Conservation (phyloP, 2,113 vertebrate species). For the Petroica traversi region DNA sequence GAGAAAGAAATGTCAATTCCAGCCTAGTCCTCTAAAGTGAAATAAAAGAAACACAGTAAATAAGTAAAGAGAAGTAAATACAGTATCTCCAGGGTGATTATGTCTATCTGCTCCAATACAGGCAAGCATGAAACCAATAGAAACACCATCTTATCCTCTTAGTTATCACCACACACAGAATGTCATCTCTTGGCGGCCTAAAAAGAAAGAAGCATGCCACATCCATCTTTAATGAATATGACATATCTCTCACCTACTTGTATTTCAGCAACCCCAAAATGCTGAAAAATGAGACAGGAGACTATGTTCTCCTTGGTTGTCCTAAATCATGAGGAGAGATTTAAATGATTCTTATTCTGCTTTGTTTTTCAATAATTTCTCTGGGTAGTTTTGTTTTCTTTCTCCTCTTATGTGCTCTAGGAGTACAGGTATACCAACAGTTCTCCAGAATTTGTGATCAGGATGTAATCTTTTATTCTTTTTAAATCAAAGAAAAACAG, state of each 20-base stretch:
- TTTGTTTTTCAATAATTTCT: not conserved
- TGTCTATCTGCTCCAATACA: constrained; percentile 24
- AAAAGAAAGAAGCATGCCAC: not conserved
- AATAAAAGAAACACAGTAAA: constrained; percentile 69
- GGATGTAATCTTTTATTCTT: not conserved
- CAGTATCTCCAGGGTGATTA: constrained; percentile 44
- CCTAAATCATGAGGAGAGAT: not conserved
- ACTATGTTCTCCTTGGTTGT: not conserved
- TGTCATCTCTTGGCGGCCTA: constrained; percentile 4
- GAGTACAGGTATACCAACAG: not conserved
- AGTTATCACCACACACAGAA: constrained; percentile 10
- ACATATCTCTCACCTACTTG: not conserved
- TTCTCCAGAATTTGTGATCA: not conserved
- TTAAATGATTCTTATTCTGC: not conserved
- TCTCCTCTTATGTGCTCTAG: not conserved
- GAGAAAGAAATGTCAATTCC: constrained; percentile 68
- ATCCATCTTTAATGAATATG: constrained; percentile 24
- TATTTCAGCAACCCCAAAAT: not conserved
- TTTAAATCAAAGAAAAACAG: not conserved
- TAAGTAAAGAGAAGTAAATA: constrained; percentile 60
- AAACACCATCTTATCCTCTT: constrained; percentile 16
- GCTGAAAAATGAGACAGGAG: not conserved
- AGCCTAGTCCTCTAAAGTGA: constrained; percentile 58
- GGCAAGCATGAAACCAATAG: constrained; percentile 10
- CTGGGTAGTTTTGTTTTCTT: not conserved